These are phyloP conservation scores for Drosophila kurseongensis DNA, from an alignment of 1,140 invertebrate genomes.

Conservation along the genomic window DNA sequence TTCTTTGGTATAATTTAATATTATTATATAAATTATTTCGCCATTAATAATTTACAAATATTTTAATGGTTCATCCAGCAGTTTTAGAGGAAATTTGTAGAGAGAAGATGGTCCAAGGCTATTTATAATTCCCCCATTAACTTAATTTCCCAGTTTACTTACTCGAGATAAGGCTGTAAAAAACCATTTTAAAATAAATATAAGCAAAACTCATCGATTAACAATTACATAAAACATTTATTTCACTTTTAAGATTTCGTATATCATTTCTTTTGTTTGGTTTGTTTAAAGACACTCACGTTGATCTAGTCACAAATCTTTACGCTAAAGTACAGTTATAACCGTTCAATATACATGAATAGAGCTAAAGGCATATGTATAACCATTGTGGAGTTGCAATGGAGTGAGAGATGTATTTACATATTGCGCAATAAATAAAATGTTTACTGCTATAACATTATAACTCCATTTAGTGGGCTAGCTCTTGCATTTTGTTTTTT, in stretches of 20 bases:
- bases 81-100: too few species aligned
- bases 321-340: slow-evolving; percentile 31
- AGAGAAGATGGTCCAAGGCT: too few species aligned
- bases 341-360: slow-evolving; percentile 53
- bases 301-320: slow-evolving; percentile 64
- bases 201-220: slow-evolving; percentile 24
- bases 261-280: slow-evolving; percentile 40
- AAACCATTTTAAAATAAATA: not conserved
- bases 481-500: slow-evolving; percentile 63
- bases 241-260: slow-evolving; percentile 57
- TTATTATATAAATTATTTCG: too few species aligned
- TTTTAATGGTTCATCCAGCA: too few species aligned
- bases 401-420: slow-evolving; percentile 31
- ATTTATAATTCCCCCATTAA: too few species aligned
- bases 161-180: not conserved
- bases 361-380: slow-evolving; percentile 40
- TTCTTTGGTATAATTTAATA: too few species aligned
- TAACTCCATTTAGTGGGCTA: slow-evolving; percentile 68
- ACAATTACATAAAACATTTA: slow-evolving; percentile 83
- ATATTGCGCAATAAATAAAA: slow-evolving; percentile 53
- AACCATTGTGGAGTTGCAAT: slow-evolving; percentile 26
- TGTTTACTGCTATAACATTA: slow-evolving; percentile 42
- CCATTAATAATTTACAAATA: too few species aligned
- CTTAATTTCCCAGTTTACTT: not conserved
- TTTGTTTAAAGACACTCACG: slow-evolving; percentile 75